Evolutionary conservation across 2,888 invertebrate species (phyloP), one percentile per base, ranked within the genome.

Genomic region (Agriotes lineatus): DNA sequence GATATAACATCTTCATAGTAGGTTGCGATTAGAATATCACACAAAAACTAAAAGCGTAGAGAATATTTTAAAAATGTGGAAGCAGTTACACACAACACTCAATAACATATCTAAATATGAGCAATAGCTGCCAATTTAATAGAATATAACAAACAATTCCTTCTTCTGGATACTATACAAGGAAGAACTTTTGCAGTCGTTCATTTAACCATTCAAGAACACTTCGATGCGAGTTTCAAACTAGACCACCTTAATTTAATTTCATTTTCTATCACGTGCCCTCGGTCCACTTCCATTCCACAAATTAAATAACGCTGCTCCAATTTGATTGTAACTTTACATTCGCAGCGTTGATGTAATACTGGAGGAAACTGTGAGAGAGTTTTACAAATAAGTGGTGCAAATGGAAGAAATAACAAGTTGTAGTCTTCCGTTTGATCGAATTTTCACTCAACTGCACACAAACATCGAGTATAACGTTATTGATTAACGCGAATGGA

Each of bases 381-480:
- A 20, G 48, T 48, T 56, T 56, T 19, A 19, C 19, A 56, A 56
- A 4, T 56, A 60, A 60, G 25, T 42, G 45, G 14, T 12, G 45
- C 22, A 19, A 35, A 20, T 33, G 45, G 45, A 20, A 48, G n/a
- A 18, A 60, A 60, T 60, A 60, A 30, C 45, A 60, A 45, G 59
- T 59, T 59, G 33, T 44, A 60, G 20, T 30, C 35, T 60, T 44
- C 45, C 45, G 10, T 60, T 60, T 44, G 60, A 60, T 45, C 60
- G 45, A 45, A 60, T 33, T 59, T 59, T 44, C 45, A 59, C 45
- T 60, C 60, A 60, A 33, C 45, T 48, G 30, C n/a, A 60, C 60
- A 60, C 45, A 35, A 45, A 48, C 60, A 60, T 45, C 33, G 60
- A n/a, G 16, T 20, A 48, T 48, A 48, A 60, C 18, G 45, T 19